Evolutionary conservation across 1,140 invertebrate species (phyloP), one percentile per base, ranked within the genome.

Genomic region (Drosophila azteca): DNA sequence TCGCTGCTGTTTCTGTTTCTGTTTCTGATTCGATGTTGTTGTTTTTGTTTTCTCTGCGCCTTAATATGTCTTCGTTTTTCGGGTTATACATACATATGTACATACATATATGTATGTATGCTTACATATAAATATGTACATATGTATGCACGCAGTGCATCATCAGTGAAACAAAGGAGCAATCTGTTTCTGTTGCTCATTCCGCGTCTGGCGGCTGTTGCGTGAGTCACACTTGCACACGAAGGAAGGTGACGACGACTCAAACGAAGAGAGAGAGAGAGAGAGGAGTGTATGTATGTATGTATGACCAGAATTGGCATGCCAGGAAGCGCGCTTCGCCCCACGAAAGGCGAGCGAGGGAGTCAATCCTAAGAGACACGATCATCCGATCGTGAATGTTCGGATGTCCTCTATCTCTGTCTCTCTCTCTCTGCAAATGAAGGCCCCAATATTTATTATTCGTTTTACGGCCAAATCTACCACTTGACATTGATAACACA

Each of bases 241-340:
- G 66, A 62, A 63, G 67, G 67, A 62, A 63, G 67, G 67, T 70
- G 67, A 61, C 54, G 53, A 45, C 1, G 61, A 53, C 17, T 62
- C n/a, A 51, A 54, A 41, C 9, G 8, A 11, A 3, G 35, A 39
- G 35, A 39, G 35, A 9, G 29, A 20, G 17, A 20, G 17, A 20
- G 29, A 29, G 31, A 8, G 8, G 2, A 59, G 48, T 61, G 17
- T 1, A 20, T 20, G 68, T 55, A 63, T 61, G 17, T 1, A 20
- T 20, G 68, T 55, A 63, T 62, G 46, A 49, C 70, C 79, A 83
- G 76, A 83, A 71, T 70, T 79, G 80, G 80, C 43, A 26, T 59
- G 52, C 52, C 70, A 79, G 76, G 75, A 79, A 83, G 61, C 52
- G 51, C 20, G 26, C 24, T 35, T 9, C 24, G 5, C 24, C 5